These are phyloP conservation scores for Hucho hucho DNA, from an alignment of 2,113 vertebrate species.

Conservation along the genomic window DNA sequence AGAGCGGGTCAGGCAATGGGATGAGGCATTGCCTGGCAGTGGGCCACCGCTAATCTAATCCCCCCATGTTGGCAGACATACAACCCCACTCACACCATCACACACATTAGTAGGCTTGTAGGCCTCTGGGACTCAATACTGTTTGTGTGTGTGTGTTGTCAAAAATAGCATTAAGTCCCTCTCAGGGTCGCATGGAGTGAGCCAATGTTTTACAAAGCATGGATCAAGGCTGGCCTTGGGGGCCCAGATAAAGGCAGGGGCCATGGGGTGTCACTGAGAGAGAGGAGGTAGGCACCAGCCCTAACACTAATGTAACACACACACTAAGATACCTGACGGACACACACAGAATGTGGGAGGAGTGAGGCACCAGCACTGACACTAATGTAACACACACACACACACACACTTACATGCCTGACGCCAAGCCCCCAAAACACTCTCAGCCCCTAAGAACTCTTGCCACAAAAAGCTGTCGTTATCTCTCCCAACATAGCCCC, in stretches of 20 bases:
- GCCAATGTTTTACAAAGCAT: neutral
- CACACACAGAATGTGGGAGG: no score
- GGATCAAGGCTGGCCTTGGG: neutral
- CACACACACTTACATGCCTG: no score
- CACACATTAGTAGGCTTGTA: neutral
- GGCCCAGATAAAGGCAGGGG: neutral
- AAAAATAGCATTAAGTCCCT: neutral
- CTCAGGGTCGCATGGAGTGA: neutral
- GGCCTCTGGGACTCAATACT: neutral
- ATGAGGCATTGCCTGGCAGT: constrained; percentile 4
- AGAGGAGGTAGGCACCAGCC: neutral
- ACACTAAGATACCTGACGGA: no score
- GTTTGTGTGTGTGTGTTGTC: neutral
- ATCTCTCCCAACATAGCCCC: constrained; percentile 1
- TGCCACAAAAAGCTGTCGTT: neutral
- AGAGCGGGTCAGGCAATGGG: neutral
- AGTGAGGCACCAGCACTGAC: no score
- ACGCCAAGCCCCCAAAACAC: neutral
- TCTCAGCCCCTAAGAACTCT: neutral
- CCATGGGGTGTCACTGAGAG: neutral
- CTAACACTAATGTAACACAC: neutral
- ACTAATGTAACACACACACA: no score
- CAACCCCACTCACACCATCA: constrained; percentile 1
- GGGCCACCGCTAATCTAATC: constrained; percentile 11
- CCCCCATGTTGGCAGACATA: constrained; percentile 14